phyloP scores from a whole-genome alignment of 2,888 invertebrate genomes.

The Xanthorhoe spadicearia region DNA sequence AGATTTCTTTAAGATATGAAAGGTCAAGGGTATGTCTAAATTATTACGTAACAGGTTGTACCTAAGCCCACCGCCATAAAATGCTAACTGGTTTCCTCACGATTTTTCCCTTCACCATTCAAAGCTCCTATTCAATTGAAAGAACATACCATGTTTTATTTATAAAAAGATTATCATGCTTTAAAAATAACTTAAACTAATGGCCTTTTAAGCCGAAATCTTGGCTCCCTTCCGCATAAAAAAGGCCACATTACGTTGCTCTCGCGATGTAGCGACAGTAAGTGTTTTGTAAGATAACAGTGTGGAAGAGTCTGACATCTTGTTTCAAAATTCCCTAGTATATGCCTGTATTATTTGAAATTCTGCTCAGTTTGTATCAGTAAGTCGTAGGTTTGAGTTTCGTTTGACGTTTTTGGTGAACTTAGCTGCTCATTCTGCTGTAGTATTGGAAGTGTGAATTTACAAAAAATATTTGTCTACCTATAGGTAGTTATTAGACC shows the following conservation, averaged over 20 bases:
- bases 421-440: too few species aligned
- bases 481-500: too few species aligned
- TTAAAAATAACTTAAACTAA: constrained; percentile 17
- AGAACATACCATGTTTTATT: neutral
- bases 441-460: too few species aligned
- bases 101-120: neutral
- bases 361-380: too few species aligned
- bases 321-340: neutral
- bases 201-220: constrained; percentile 17
- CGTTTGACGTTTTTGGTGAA: too few species aligned
- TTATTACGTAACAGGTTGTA: too few species aligned
- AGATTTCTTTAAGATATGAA: too few species aligned
- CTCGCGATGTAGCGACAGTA: constrained; percentile 28
- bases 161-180: neutral
- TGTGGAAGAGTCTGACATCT: constrained; percentile 21
- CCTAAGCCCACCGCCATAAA: too few species aligned
- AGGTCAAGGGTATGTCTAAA: too few species aligned
- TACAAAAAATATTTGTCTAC: too few species aligned
- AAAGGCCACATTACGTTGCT: constrained; percentile 23
- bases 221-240: constrained; percentile 25
- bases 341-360: neutral
- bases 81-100: too few species aligned
- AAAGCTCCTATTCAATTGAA: neutral
- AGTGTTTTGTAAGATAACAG: constrained; percentile 24
- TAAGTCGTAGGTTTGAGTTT: too few species aligned